Conservation (phyloP, 2,797 vertebrate genomes). For the Hoplostethus atlanticus region DNA sequence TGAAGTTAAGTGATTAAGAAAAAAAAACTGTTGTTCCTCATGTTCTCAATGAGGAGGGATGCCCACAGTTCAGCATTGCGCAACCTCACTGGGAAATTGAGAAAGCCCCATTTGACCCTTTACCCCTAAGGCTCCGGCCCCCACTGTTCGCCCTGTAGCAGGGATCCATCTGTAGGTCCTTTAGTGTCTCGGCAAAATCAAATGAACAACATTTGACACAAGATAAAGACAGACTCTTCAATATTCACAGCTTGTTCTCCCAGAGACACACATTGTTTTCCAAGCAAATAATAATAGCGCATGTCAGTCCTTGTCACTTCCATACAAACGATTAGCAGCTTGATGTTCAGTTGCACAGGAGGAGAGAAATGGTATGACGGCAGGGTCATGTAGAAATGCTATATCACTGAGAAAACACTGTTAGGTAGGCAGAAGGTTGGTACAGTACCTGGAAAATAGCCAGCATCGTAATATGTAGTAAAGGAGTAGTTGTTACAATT, state of each 20-base stretch:
- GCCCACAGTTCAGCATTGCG: constrained; percentile 66
- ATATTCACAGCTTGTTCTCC: constrained; percentile 82
- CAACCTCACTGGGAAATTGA: constrained; percentile 71
- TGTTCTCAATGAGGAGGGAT: constrained; percentile 62
- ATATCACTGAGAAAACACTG: constrained; percentile 26
- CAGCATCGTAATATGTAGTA: constrained; percentile 4
- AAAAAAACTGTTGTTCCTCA: constrained; percentile 55
- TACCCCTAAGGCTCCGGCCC: constrained; percentile 68
- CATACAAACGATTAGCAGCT: constrained; percentile 71
- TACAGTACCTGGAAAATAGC: constrained; percentile 37
- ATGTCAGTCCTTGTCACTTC: constrained; percentile 58
- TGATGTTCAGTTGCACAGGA: constrained; percentile 71
- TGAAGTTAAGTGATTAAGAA: constrained; percentile 42
- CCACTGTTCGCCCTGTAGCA: constrained; percentile 58
- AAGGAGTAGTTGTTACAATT: constrained; percentile 23
- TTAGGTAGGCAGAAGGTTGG: constrained; percentile 32
- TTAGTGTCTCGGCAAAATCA: constrained; percentile 78
- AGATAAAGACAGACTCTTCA: constrained; percentile 81
- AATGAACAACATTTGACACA: constrained; percentile 82
- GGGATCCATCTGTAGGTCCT: constrained; percentile 73
- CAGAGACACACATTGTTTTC: constrained; percentile 66
- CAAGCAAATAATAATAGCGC: constrained; percentile 72
- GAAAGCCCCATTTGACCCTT: constrained; percentile 69
- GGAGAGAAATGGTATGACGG: constrained; percentile 43
- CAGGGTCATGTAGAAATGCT: constrained; percentile 32